phyloP scores from a whole-genome alignment of 2,888 invertebrate genomes.

The Coleophora deauratella region DNA sequence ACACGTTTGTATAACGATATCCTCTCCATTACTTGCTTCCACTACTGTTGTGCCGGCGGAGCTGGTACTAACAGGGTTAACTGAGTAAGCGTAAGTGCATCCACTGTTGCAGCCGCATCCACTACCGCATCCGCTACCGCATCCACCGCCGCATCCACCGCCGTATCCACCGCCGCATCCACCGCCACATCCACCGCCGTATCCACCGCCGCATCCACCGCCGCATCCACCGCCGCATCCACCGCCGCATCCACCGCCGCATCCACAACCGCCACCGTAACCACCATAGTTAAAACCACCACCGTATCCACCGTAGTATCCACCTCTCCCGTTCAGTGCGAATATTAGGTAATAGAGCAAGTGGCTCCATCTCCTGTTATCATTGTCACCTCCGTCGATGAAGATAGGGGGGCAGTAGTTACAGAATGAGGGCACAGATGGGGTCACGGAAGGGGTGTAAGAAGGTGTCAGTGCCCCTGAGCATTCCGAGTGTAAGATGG shows the following conservation, averaged over 20 bases:
- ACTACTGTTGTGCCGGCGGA: no score
- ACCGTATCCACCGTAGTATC: slow-evolving; percentile 8
- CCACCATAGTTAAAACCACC: slow-evolving; percentile 10
- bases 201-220: slow-evolving; percentile 10
- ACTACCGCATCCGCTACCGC: slow-evolving; percentile 4
- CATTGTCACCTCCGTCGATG: slow-evolving; percentile 24
- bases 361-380: slow-evolving; percentile 23
- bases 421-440: slow-evolving; percentile 14
- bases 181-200: background rate
- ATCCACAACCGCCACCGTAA: background rate
- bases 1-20: no score
- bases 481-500: slow-evolving; percentile 24
- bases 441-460: slow-evolving; percentile 12
- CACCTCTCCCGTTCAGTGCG: slow-evolving; percentile 23
- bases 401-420: slow-evolving; percentile 22
- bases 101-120: background rate
- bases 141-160: slow-evolving; percentile 9
- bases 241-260: slow-evolving; percentile 5
- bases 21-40: no score
- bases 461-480: no score
- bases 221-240: slow-evolving; percentile 1
- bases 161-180: slow-evolving; percentile 3
- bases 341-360: slow-evolving; percentile 40
- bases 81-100: background rate
- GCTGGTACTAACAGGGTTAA: no score